Percentiles rank a stretch among this genome's conserved stretches.
phyloP scores from a whole-genome alignment of 2,888 invertebrate genomes.

The Dicycla oo region DNA sequence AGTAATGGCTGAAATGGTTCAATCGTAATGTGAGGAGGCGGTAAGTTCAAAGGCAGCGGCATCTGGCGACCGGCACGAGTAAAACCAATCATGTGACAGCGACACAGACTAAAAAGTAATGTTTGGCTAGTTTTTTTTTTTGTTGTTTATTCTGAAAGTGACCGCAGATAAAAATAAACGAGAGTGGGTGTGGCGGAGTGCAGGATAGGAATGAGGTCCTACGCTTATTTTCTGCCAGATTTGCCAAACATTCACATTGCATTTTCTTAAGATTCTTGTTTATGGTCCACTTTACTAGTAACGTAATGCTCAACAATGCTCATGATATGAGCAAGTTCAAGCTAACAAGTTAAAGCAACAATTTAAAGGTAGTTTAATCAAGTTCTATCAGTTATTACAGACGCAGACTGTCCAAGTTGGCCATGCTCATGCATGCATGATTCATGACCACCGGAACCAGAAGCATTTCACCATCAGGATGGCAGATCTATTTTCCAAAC shows the following conservation, averaged over 20 bases:
- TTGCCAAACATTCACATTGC: constrained; percentile 6
- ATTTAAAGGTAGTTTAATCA: no score
- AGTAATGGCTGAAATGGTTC: constrained; percentile 42
- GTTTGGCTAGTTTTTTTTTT: constrained; percentile 61
- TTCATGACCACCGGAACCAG: neutral
- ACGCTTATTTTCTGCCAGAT: constrained; percentile 4
- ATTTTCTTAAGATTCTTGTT: no score
- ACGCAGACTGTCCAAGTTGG: neutral
- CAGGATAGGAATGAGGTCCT: neutral
- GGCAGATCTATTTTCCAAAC: neutral
- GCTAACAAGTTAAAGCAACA: no score
- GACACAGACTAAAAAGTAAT: constrained; percentile 70
- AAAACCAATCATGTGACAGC: constrained; percentile 86
- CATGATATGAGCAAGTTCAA: neutral
- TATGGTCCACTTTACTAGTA: neutral
- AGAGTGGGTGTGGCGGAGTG: constrained; percentile 50
- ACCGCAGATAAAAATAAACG: constrained; percentile 57
- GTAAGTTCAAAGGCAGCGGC: constrained; percentile 82
- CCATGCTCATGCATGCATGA: neutral
- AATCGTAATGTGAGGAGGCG: constrained; percentile 69
- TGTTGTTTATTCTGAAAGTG: constrained; percentile 60
- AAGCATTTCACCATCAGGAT: neutral
- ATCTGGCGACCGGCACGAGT: constrained; percentile 80
- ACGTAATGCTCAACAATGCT: neutral
- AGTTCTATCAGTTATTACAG: no score